Evolutionary conservation across 2,797 vertebrate genomes (phyloP).

Genomic region (Enteromius treurensis): DNA sequence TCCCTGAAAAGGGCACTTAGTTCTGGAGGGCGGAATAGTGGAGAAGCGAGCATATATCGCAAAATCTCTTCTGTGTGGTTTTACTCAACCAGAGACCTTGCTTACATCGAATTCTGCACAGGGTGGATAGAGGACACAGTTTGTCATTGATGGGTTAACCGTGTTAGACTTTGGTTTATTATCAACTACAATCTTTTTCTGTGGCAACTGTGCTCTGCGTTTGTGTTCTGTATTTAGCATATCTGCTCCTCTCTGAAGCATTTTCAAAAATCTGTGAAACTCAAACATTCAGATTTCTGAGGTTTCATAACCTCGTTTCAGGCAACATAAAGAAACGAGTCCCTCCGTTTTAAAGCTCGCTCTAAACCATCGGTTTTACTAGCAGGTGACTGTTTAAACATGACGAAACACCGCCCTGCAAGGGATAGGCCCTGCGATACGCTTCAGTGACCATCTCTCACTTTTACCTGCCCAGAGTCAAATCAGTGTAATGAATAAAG

Average conservation of each 20-base stretch:
- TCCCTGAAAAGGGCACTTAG: background rate
- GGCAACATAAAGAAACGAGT: background rate
- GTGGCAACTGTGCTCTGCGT: conserved; percentile 30
- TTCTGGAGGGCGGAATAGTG: background rate
- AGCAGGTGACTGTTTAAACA: conserved; percentile 22
- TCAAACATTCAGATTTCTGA: background rate
- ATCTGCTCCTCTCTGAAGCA: background rate
- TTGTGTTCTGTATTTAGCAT: conserved; percentile 4
- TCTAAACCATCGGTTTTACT: background rate
- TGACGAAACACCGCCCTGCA: background rate
- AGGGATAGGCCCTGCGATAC: background rate
- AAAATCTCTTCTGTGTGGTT: conserved; percentile 9
- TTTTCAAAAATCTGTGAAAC: background rate
- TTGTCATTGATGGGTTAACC: conserved; percentile 44
- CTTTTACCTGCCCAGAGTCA: background rate
- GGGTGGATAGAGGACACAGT: conserved; percentile 23
- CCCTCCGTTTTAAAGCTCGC: background rate
- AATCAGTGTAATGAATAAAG: background rate
- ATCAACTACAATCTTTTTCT: conserved; percentile 47
- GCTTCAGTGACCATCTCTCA: background rate
- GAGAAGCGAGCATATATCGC: background rate
- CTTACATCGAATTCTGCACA: conserved; percentile 40
- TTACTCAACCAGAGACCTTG: conserved; percentile 45
- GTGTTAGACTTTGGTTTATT: conserved; percentile 48
- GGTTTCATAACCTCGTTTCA: background rate